phyloP scores from a whole-genome alignment of 2,113 vertebrate species.

The Anser brachyrhynchus region DNA sequence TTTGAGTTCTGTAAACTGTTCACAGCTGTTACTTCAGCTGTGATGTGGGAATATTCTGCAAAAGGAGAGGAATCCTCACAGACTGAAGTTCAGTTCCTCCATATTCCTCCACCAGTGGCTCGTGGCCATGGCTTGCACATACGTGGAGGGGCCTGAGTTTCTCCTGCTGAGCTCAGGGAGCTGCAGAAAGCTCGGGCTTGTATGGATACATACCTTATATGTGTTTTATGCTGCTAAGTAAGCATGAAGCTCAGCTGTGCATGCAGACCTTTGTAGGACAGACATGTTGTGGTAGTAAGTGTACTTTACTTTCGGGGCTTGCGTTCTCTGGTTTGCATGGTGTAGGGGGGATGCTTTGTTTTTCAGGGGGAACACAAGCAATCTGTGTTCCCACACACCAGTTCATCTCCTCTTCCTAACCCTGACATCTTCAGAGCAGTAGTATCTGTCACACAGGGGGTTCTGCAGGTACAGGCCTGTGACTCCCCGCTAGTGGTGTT shows the following conservation, averaged over 20 bases:
- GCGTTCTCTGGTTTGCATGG: fast-evolving
- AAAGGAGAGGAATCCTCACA: not conserved
- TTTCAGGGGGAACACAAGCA: fast-evolving
- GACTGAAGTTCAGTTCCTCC: not conserved
- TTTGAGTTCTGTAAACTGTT: slow-evolving; percentile 23
- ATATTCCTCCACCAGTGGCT: not conserved
- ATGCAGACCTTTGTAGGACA: not conserved
- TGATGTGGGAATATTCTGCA: not conserved
- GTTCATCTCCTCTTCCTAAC: not conserved
- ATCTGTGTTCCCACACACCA: not conserved
- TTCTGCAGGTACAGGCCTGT: not conserved
- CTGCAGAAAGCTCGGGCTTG: not conserved
- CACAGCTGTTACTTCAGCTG: slow-evolving; percentile 12
- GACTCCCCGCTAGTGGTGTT: not conserved
- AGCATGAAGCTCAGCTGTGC: fast-evolving
- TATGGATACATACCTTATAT: fast-evolving
- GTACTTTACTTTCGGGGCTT: not conserved
- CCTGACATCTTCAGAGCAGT: not conserved
- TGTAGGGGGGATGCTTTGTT: fast-evolving
- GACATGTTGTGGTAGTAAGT: not conserved
- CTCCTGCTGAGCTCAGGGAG: not conserved
- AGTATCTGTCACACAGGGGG: not conserved
- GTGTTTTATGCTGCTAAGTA: not conserved
- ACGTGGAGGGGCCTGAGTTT: not conserved
- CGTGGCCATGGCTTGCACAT: not conserved